A percentile compares a stretch with the other conserved stretches of the same genome.
Conservation (phyloP, 2,113 vertebrate genomes). For the Excalfactoria chinensis region DNA sequence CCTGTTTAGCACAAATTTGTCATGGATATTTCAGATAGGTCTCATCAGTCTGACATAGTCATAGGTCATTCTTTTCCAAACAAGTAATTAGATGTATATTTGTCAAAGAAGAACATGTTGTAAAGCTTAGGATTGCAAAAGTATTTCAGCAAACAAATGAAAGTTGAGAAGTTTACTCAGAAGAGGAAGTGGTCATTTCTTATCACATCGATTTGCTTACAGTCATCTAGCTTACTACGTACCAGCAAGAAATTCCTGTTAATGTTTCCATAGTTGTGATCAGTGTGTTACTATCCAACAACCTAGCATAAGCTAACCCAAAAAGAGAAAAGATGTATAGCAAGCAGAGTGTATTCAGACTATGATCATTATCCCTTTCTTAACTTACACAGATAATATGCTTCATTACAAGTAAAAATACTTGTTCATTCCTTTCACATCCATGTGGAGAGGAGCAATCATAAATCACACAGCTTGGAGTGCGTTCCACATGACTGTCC, state of each 20-base stretch:
- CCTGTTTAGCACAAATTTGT: background rate
- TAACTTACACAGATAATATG: background rate
- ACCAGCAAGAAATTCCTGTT: background rate
- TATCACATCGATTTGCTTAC: background rate
- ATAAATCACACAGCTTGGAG: background rate
- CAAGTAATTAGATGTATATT: background rate
- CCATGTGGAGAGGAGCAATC: fast-evolving
- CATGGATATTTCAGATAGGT: background rate
- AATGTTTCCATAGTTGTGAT: background rate
- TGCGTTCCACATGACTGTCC: background rate
- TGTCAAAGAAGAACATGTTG: background rate
- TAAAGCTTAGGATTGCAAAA: background rate
- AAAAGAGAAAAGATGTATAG: background rate
- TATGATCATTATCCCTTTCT: background rate
- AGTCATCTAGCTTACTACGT: background rate
- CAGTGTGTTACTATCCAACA: background rate
- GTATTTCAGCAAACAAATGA: background rate
- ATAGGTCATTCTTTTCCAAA: background rate
- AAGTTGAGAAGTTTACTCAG: background rate
- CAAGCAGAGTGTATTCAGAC: background rate
- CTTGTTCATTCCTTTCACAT: background rate
- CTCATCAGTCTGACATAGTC: background rate
- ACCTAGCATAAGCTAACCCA: background rate
- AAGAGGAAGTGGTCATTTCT: constrained; percentile 12
- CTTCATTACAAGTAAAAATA: constrained; percentile 7